Evolutionary conservation across 2,797 vertebrate species (phyloP).

Genomic region (Poecilia picta): DNA sequence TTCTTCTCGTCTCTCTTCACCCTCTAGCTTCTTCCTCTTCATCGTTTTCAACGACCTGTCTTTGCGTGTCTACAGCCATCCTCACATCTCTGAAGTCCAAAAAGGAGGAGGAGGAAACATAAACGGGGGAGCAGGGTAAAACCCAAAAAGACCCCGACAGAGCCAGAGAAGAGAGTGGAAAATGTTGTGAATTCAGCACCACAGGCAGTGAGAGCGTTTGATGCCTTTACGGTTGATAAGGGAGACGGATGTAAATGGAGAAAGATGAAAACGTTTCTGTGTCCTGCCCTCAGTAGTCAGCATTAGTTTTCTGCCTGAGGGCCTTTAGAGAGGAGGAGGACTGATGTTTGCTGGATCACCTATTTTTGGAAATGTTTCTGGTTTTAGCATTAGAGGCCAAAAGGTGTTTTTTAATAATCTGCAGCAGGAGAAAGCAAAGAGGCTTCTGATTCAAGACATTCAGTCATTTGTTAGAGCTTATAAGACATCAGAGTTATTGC

Average conservation of each 20-base stretch:
- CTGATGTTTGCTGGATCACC: constrained; percentile 28
- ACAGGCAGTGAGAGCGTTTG: constrained; percentile 59
- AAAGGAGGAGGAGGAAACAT: constrained; percentile 37
- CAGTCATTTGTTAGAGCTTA: background rate
- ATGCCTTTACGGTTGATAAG: constrained; percentile 46
- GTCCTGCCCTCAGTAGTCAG: constrained; percentile 48
- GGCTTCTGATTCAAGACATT: background rate
- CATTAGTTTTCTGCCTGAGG: constrained; percentile 43
- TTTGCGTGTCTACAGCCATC: constrained; percentile 52
- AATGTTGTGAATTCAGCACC: constrained; percentile 55
- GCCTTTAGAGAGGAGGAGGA: constrained; percentile 36
- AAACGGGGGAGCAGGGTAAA: background rate
- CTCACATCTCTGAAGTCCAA: constrained; percentile 61
- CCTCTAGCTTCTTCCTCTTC: constrained; percentile 48
- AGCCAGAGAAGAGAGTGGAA: constrained; percentile 34
- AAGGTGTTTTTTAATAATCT: background rate
- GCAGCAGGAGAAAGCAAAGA: background rate
- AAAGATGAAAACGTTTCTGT: constrained; percentile 52
- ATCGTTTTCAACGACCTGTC: constrained; percentile 59
- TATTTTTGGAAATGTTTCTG: constrained; percentile 23
- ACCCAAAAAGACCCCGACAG: constrained; percentile 42
- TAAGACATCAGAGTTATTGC: background rate
- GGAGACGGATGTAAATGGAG: constrained; percentile 31
- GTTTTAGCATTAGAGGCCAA: constrained; percentile 17
- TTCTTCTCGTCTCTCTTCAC: constrained; percentile 31